These are phyloP conservation scores for Polydrusus cervinus DNA, from an alignment of 2,888 invertebrate species.

Conservation along the genomic window DNA sequence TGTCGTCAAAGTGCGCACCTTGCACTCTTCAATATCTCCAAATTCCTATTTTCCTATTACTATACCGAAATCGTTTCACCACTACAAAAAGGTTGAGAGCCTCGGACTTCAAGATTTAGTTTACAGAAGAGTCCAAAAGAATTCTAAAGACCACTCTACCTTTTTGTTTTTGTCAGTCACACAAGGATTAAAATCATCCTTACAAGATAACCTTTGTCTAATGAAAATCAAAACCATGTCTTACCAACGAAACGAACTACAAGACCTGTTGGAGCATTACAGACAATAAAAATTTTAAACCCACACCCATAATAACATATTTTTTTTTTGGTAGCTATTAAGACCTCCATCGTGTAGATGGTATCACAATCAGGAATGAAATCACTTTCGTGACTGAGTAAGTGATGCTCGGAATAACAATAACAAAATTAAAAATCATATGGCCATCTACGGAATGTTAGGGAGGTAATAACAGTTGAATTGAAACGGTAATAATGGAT, in stretches of 20 bases:
- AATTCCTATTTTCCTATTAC: too few species aligned
- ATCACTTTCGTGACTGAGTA: conserved; percentile 26
- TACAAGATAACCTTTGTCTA: conserved; percentile 2
- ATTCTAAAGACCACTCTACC: too few species aligned
- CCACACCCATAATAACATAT: conserved; percentile 10
- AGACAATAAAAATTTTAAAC: conserved; percentile 12
- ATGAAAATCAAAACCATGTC: conserved; percentile 6
- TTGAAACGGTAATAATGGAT: background rate
- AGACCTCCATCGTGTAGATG: conserved; percentile 20
- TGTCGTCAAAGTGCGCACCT: too few species aligned
- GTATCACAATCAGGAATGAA: conserved; percentile 23
- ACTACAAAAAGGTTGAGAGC: too few species aligned
- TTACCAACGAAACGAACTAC: background rate
- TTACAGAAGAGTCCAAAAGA: too few species aligned
- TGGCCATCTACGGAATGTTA: conserved; percentile 27
- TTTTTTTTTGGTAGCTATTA: conserved; percentile 29
- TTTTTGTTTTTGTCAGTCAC: too few species aligned
- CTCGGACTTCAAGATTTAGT: too few species aligned
- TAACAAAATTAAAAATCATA: conserved; percentile 21
- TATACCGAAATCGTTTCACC: too few species aligned
- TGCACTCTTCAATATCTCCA: too few species aligned
- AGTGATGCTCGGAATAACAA: conserved; percentile 37
- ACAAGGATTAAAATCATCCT: too few species aligned
- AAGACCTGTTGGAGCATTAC: conserved; percentile 7
- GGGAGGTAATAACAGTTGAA: conserved; percentile 5